phyloP scores from a whole-genome alignment of 2,888 invertebrate species.

The Aspidiotus destructor region DNA sequence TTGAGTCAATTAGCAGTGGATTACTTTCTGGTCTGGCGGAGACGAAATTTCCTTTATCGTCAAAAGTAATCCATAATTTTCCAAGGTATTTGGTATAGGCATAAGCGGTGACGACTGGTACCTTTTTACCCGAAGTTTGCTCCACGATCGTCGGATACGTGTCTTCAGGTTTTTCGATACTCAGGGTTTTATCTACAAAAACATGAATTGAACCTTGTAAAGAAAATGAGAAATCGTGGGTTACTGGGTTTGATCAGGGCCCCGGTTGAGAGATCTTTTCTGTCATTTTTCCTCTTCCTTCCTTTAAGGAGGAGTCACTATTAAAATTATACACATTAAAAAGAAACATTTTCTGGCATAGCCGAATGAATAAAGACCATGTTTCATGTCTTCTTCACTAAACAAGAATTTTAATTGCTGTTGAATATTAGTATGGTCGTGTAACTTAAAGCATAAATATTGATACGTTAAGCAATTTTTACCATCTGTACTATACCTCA shows the following conservation, averaged over 20 bases:
- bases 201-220: not conserved
- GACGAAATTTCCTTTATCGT: slow-evolving; percentile 54
- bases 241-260: slow-evolving; percentile 40
- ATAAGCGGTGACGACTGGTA: slow-evolving; percentile 80
- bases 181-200: slow-evolving; percentile 47
- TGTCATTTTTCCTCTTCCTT: too few relatives aligned
- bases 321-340: too few relatives aligned
- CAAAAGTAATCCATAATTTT: slow-evolving; percentile 58
- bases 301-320: too few relatives aligned
- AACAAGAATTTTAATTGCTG: too few relatives aligned
- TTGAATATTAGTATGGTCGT: too few relatives aligned
- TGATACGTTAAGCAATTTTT: too few relatives aligned
- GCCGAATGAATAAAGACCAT: too few relatives aligned
- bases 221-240: slow-evolving; percentile 74
- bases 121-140: slow-evolving; percentile 58
- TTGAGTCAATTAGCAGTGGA: slow-evolving; percentile 60
- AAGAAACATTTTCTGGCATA: too few relatives aligned
- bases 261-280: too few relatives aligned
- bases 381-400: too few relatives aligned
- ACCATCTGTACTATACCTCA: too few relatives aligned
- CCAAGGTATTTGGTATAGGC: slow-evolving; percentile 88
- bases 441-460: too few relatives aligned
- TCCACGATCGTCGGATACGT: slow-evolving; percentile 62
- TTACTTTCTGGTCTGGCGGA: slow-evolving; percentile 57
- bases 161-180: slow-evolving; percentile 57